phyloP scores from a whole-genome alignment of 2,888 invertebrate species.

The Rotaria sp. region DNA sequence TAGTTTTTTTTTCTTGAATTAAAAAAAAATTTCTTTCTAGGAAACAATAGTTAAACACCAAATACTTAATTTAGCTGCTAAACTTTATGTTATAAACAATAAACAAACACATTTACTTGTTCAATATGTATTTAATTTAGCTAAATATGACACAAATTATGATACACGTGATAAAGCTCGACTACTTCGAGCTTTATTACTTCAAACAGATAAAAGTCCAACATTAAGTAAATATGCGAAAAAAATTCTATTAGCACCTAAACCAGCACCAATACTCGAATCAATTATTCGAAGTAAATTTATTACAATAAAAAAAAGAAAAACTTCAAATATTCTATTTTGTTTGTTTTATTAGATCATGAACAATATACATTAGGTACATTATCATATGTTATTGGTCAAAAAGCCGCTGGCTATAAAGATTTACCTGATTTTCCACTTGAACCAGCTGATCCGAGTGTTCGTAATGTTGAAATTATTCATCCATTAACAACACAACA shows the following conservation, averaged over 20 bases:
- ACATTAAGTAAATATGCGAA: slow-evolving; percentile 66
- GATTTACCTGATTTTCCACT: slow-evolving; percentile 77
- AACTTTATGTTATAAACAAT: slow-evolving; percentile 78
- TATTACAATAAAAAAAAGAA: no score
- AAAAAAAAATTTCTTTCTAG: slow-evolving; percentile 56
- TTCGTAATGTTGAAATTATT: slow-evolving; percentile 66
- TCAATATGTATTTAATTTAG: slow-evolving; percentile 83
- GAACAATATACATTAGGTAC: slow-evolving; percentile 86
- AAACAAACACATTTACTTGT: slow-evolving; percentile 76
- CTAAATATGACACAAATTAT: slow-evolving; percentile 92
- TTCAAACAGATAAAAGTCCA: slow-evolving; percentile 38
- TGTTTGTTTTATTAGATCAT: slow-evolving; percentile 61
- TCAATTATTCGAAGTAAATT: slow-evolving; percentile 60
- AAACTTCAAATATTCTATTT: not conserved
- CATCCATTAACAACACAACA: slow-evolving; percentile 43
- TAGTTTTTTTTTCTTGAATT: slow-evolving; percentile 54
- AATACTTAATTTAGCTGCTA: slow-evolving; percentile 84
- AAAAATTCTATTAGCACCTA: slow-evolving; percentile 78
- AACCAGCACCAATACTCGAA: slow-evolving; percentile 82
- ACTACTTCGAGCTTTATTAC: slow-evolving; percentile 62
- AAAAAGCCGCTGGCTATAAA: slow-evolving; percentile 76
- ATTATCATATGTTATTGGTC: slow-evolving; percentile 83
- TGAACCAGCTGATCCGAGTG: slow-evolving; percentile 66
- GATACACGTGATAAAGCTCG: slow-evolving; percentile 91
- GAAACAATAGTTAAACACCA: slow-evolving; percentile 92